Evolutionary conservation across 2,888 invertebrate genomes (phyloP), one percentile per base, ranked within the genome.

Genomic region (Diloba caeruleocephala): DNA sequence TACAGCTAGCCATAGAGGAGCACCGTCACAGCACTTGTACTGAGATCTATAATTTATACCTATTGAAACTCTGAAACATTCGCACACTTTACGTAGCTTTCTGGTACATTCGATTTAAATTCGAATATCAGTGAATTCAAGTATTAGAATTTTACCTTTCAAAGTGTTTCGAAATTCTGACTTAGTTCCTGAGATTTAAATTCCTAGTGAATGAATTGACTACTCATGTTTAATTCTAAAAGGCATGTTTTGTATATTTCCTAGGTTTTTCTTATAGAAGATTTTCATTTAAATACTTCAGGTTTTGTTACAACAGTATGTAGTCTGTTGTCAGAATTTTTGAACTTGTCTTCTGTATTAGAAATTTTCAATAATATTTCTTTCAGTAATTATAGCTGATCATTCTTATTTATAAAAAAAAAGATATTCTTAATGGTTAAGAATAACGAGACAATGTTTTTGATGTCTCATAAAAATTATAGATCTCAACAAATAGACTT

Each of bases 1-100:
- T 89, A 89, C 92, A 90, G 88, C 86, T 90, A 88, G 79, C 79
- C 81, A 80, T 91, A 92, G 92, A 86, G 88, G 88, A 89, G 92
- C 92, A 92, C 90, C 76, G 78, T 85, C 85, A 86, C 81, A 81
- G 88, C 89, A 90, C 90, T 82, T 82, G 57, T 71, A 77, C 78
- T 69, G 90, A 87, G 92, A 86, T 91, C 90, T 90, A 87, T 89
- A 87, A 89, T 88, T 82, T 69, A 59, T 55, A 51, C 48, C 15
- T 41, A 52, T 45, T 36, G 26, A 49, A 55, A 41, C 51, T 21
- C 19, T 28, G 2, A 28, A 54, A 41, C 12, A 12, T 34, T 9
- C 1, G 5, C 15, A 7, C 4, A 31, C 14, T 14, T 15, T 31
- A 17, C 15, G 15, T 9, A 37, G 17, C 5, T 10, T 29, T 36